A percentile compares a stretch with the other conserved stretches of the same genome.
phyloP scores from a whole-genome alignment of 2,888 invertebrate species.

The Troilus luridus region DNA sequence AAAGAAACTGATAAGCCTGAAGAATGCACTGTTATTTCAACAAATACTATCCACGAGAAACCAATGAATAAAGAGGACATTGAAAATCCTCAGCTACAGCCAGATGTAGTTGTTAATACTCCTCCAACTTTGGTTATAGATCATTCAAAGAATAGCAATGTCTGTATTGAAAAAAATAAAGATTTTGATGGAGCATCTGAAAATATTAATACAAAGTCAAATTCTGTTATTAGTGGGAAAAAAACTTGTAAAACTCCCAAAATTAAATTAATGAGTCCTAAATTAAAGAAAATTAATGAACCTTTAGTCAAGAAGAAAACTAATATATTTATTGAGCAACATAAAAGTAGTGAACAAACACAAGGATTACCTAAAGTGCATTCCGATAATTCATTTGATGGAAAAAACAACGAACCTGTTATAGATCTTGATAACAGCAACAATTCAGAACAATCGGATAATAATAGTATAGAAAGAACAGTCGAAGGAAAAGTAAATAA shows the following conservation, averaged over 20 bases:
- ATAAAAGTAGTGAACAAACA: not conserved
- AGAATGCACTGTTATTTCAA: not conserved
- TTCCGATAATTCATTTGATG: constrained; percentile 15
- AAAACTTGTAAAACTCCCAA: constrained; percentile 16
- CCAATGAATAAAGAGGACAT: not conserved
- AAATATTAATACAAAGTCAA: not conserved
- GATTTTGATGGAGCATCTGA: not conserved
- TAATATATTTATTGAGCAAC: not conserved
- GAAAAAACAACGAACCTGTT: not conserved
- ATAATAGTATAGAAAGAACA: not conserved
- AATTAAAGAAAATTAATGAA: not conserved
- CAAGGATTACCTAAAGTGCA: not conserved
- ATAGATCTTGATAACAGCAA: constrained; percentile 3
- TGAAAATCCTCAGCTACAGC: not conserved
- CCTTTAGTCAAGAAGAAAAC: constrained; percentile 1
- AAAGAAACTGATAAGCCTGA: not conserved
- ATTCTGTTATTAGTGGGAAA: not conserved
- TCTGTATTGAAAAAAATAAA: not conserved
- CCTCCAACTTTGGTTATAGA: not conserved
- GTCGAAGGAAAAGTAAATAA: not conserved
- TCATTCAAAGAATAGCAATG: not conserved
- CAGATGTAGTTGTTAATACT: not conserved
- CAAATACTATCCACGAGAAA: not conserved
- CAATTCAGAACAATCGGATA: constrained; percentile 12
- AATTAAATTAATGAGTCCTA: constrained; percentile 28